phyloP scores from a whole-genome alignment of 2,888 invertebrate species.

The Sphecodes monilicornis region DNA sequence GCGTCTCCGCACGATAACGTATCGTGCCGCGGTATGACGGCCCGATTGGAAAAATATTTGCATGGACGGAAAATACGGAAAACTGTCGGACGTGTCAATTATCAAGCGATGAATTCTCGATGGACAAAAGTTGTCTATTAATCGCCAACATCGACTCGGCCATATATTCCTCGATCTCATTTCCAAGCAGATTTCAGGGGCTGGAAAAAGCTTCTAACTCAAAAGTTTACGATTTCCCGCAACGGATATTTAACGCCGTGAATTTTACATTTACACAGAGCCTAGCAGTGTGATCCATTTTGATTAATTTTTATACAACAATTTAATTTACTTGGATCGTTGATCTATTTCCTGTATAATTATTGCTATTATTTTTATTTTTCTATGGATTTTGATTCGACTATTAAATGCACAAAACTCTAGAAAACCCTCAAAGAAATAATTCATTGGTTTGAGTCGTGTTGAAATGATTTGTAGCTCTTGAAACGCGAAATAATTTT shows the following conservation, averaged over 20 bases:
- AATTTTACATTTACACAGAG: not conserved
- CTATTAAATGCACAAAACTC: too few species aligned
- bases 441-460: too few species aligned
- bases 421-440: too few species aligned
- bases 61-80: not conserved
- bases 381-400: too few species aligned
- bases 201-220: not conserved
- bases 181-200: not conserved
- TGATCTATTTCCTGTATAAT: too few species aligned
- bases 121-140: not conserved
- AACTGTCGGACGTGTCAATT: conserved; percentile 30
- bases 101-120: conserved; percentile 6
- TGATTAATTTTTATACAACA: too few species aligned
- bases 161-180: not conserved
- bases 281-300: too few species aligned
- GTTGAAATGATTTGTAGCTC: too few species aligned
- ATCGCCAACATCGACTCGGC: not conserved
- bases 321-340: too few species aligned
- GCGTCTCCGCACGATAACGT: not conserved
- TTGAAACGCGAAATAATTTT: too few species aligned
- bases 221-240: not conserved
- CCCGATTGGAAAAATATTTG: conserved; percentile 18
- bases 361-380: too few species aligned
- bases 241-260: not conserved
- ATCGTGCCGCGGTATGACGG: too few species aligned